phyloP scores from a whole-genome alignment of 2,888 invertebrate species.

The Desoria tigrina region DNA sequence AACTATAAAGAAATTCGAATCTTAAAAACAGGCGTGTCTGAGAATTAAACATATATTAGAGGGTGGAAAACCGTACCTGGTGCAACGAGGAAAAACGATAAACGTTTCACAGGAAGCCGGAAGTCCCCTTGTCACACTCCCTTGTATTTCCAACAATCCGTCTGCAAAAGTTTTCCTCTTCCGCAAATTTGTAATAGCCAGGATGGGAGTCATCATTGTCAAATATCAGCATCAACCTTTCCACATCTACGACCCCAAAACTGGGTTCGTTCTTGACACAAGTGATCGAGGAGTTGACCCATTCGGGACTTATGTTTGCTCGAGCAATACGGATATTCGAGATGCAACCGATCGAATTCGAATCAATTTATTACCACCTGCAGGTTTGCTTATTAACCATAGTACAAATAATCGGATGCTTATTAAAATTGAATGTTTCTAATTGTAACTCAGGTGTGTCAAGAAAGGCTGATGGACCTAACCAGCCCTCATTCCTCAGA shows the following conservation, averaged over 20 bases:
- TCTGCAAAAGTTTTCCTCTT: constrained; percentile 39
- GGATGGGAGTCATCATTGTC: constrained; percentile 41
- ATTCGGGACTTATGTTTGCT: constrained; percentile 42
- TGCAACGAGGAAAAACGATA: constrained; percentile 43
- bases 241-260: constrained; percentile 43
- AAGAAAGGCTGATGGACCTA: constrained; percentile 31
- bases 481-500: constrained; percentile 34
- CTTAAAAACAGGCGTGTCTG: not conserved
- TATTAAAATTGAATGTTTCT: not conserved
- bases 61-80: constrained; percentile 37
- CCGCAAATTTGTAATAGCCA: constrained; percentile 38
- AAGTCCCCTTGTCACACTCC: constrained; percentile 38
- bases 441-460: constrained; percentile 29
- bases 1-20: constrained; percentile 7
- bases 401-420: too few species aligned
- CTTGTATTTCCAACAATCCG: constrained; percentile 45
- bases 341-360: constrained; percentile 37
- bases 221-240: constrained; percentile 47
- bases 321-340: constrained; percentile 40
- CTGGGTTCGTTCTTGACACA: constrained; percentile 40
- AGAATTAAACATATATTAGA: constrained; percentile 20
- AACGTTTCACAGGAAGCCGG: constrained; percentile 42
- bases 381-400: constrained; percentile 28
- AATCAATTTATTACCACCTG: constrained; percentile 38
- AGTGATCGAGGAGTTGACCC: constrained; percentile 43